Base-by-base conservation (phyloP, 2,888 invertebrate species). In the Troides oblongomaculatus region DNA sequence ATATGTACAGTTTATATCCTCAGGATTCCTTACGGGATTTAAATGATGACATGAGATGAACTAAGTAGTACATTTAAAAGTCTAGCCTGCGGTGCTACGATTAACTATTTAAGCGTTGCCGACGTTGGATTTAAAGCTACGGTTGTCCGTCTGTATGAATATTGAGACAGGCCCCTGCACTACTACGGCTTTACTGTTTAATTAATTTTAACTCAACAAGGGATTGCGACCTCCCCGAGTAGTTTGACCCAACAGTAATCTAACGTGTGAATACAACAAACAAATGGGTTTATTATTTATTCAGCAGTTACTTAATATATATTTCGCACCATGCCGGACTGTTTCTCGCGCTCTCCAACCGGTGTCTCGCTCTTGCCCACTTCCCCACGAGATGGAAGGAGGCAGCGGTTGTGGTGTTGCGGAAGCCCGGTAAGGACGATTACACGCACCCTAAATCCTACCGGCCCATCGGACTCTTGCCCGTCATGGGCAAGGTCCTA, bases 201-300 rank as follows among this genome's bases (percentile, higher is more conserved):
- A 59, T 56, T 56, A 59, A 59, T 25, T 59, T 59, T 59, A 59
- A 59, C 10, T 56, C 21, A 56, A 56, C 56, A 8, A 56, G 56
- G 56, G 56, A 56, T 56, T 56, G 56, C 21, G 56, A 12, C 14
- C 23, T 59, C 30, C 25, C 59, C 0, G 59, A 23, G 18, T 21
- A 21, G 21, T 8, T 6, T 56, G 14, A 17, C 50, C 50, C 2
- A 50, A 14, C 17, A 4, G 50, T 56, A 8, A 56, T n/a, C 8
- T 56, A 6, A 56, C 21, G 56, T 56, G 56, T 56, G 56, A 56
- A 56, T 6, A 53, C 53, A 53, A 53, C 53, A 56, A 56, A 56
- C 6, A 56, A 56, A 56, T n/a, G 17, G 12, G n/a, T 56, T 56
- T n/a, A 56, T 56, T 56, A 43, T 43, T 43, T 43, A 43, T 43